These are phyloP conservation scores for Pasiphila rectangulata DNA, from an alignment of 2,888 invertebrate genomes.

Conservation along the genomic window DNA sequence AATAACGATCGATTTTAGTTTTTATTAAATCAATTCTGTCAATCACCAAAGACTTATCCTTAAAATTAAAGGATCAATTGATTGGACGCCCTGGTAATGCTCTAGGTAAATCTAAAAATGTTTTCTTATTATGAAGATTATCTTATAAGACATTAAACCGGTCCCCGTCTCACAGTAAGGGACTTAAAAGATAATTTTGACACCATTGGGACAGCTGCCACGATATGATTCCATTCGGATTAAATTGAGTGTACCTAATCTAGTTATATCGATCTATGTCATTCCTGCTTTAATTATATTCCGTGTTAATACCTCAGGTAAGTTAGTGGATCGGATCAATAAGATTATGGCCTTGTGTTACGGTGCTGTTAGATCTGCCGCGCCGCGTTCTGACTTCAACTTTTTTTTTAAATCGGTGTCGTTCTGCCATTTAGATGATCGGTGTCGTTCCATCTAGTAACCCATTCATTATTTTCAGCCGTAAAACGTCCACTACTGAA, in stretches of 20 bases:
- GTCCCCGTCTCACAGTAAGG: slow-evolving; percentile 17
- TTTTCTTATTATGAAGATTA: neutral
- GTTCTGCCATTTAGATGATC: too few species aligned
- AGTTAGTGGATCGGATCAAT: slow-evolving; percentile 18
- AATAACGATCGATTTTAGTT: too few species aligned
- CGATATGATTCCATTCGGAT: slow-evolving; percentile 55
- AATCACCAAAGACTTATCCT: neutral
- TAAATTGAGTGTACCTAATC: slow-evolving; percentile 68
- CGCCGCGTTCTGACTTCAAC: neutral
- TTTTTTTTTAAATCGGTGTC: too few species aligned
- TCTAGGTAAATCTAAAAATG: too few species aligned
- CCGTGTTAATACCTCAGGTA: slow-evolving; percentile 20
- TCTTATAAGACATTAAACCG: slow-evolving; percentile 9
- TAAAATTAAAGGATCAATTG: neutral
- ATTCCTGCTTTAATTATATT: slow-evolving; percentile 26
- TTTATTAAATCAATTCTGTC: neutral
- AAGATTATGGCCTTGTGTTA: slow-evolving; percentile 12
- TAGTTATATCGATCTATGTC: slow-evolving; percentile 62
- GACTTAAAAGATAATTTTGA: slow-evolving; percentile 45
- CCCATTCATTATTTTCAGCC: too few species aligned
- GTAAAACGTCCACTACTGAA: too few species aligned
- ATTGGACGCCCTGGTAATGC: neutral
- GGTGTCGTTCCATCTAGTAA: too few species aligned
- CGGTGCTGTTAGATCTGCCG: slow-evolving; percentile 1
- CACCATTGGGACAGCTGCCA: slow-evolving; percentile 60